A percentile compares a stretch with the other conserved stretches of the same genome.
These are phyloP conservation scores for Nephrotoma appendiculata DNA, from an alignment of 2,888 invertebrate species.

Conservation along the genomic window DNA sequence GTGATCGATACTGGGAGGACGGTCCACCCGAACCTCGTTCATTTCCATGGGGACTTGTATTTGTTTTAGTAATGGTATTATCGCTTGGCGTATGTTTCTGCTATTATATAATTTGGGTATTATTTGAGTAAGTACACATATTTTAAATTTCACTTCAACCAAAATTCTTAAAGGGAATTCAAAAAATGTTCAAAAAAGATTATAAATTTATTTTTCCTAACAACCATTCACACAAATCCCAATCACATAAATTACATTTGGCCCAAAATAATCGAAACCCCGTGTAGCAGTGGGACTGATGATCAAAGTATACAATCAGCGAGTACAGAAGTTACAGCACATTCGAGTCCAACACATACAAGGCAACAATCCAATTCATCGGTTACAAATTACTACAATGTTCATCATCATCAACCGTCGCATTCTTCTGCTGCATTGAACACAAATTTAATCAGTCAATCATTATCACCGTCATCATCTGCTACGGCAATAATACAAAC, in stretches of 20 bases:
- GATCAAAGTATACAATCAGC: conserved; percentile 45
- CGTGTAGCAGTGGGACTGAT: conserved; percentile 37
- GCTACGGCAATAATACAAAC: neutral
- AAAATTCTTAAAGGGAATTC: neutral
- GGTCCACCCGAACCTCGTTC: conserved; percentile 55
- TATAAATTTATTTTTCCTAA: conserved; percentile 1
- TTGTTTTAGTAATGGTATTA: conserved; percentile 66
- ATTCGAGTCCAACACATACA: conserved; percentile 47
- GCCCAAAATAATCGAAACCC: neutral
- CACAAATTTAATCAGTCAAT: neutral
- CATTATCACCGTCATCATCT: conserved; percentile 1
- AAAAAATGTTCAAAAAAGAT: conserved; percentile 1
- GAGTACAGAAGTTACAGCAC: conserved; percentile 42
- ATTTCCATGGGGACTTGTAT: conserved; percentile 66
- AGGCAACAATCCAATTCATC: conserved; percentile 24
- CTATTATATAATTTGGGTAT: conserved; percentile 84
- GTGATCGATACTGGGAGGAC: conserved; percentile 86
- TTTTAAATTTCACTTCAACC: neutral
- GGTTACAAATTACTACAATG: neutral
- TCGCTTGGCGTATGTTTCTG: conserved; percentile 75
- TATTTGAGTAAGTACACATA: conserved; percentile 67
- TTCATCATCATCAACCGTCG: neutral
- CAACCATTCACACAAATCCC: neutral
- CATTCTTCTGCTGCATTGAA: neutral
- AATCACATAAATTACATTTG: neutral